These are phyloP conservation scores for Lasioglossum oenotherae DNA, from an alignment of 2,888 invertebrate genomes.

Conservation along the genomic window DNA sequence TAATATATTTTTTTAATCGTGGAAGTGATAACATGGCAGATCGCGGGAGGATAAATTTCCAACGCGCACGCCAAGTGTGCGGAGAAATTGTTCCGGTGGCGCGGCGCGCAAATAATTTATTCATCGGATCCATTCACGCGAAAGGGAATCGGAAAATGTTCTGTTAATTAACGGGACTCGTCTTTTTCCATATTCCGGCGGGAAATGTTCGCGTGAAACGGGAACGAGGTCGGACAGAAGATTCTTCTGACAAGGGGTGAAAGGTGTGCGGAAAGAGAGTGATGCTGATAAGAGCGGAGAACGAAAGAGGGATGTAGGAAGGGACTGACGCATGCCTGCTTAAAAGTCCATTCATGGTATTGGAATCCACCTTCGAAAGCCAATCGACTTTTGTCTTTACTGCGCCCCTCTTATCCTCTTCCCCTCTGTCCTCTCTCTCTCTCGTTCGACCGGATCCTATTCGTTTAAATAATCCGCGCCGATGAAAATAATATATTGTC, in stretches of 20 bases:
- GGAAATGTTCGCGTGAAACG: conserved; percentile 1
- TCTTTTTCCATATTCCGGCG: background rate
- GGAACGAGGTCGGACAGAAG: conserved; percentile 46
- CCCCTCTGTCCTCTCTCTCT: conserved; percentile 7
- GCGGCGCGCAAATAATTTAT: background rate
- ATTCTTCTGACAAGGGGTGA: conserved; percentile 25
- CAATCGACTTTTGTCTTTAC: conserved; percentile 71
- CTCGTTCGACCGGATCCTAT: conserved; percentile 14
- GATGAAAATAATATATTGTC: conserved; percentile 3
- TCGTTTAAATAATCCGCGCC: conserved; percentile 12
- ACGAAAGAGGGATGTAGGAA: conserved; percentile 40
- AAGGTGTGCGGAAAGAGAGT: conserved; percentile 38
- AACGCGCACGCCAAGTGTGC: background rate
- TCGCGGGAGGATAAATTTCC: background rate
- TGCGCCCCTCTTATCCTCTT: conserved; percentile 41
- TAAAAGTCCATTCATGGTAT: conserved; percentile 84
- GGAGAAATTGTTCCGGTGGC: background rate
- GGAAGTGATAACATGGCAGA: too few relatives aligned
- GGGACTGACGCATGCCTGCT: conserved; percentile 82
- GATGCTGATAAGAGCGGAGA: conserved; percentile 52
- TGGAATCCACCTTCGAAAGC: conserved; percentile 74
- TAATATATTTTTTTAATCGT: background rate
- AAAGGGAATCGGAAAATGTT: background rate
- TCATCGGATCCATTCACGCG: background rate
- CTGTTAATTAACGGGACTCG: conserved; percentile 29